Conservation (phyloP, 2,113 vertebrate species). For the Aythya baeri region DNA sequence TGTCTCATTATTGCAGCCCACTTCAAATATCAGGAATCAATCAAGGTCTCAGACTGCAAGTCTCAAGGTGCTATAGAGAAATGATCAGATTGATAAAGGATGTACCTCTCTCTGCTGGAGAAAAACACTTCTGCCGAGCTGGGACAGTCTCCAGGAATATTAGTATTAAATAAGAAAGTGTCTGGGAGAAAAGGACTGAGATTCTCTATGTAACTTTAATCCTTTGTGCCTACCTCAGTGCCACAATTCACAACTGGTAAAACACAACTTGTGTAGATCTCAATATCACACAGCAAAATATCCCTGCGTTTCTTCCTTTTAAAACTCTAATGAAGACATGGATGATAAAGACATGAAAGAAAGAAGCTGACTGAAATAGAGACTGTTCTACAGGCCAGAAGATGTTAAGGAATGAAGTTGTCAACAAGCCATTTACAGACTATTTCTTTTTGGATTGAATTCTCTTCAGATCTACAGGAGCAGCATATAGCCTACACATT, state of each 20-base stretch:
- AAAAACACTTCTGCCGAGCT: neutral
- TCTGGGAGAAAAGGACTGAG: neutral
- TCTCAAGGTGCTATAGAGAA: neutral
- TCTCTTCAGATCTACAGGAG: neutral
- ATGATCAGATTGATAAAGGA: neutral
- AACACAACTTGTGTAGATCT: neutral
- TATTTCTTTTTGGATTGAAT: neutral
- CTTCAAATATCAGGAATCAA: neutral
- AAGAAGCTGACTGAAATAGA: neutral
- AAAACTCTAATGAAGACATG: neutral
- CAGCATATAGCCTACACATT: neutral
- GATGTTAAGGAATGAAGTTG: neutral
- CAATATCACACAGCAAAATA: neutral
- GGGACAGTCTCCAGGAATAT: neutral
- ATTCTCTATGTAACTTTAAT: neutral
- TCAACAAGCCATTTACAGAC: neutral
- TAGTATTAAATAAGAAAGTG: neutral
- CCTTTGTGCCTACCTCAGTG: neutral
- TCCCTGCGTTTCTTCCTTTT: neutral
- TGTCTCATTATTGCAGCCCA: neutral
- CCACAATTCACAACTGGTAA: neutral
- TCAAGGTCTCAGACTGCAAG: neutral
- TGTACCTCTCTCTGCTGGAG: neutral
- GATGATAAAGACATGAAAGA: neutral
- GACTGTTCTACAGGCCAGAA: neutral